These are phyloP conservation scores for Cathartes aura DNA, from an alignment of 2,113 vertebrate species.

Conservation along the genomic window DNA sequence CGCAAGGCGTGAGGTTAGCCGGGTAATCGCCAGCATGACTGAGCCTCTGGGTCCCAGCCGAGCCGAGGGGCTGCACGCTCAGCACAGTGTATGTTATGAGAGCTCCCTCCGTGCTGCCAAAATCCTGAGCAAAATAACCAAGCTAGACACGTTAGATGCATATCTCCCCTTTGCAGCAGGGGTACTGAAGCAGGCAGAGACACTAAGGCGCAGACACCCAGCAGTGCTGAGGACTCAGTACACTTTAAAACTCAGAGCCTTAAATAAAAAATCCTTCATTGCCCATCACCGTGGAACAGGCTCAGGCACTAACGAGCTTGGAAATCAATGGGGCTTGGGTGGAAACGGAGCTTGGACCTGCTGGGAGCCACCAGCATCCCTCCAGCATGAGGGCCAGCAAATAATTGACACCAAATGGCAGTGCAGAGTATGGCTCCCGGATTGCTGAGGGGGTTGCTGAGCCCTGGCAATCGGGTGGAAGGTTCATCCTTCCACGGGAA, in stretches of 20 bases:
- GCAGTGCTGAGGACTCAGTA: too few relatives aligned
- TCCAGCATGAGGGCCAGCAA: not conserved
- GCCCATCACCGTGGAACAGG: not conserved
- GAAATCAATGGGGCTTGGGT: not conserved
- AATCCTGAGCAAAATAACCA: not conserved
- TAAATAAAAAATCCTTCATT: not conserved
- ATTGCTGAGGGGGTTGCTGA: not conserved
- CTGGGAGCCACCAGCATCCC: not conserved
- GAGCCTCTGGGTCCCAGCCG: not conserved
- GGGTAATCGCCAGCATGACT: not conserved
- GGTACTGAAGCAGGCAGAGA: not conserved
- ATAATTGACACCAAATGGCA: not conserved
- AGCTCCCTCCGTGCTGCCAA: not conserved
- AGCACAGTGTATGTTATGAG: fast-evolving
- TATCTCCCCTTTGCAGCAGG: not conserved
- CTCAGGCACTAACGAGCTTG: not conserved
- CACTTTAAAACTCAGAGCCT: not conserved
- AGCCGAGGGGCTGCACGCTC: not conserved
- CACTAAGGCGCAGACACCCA: not conserved
- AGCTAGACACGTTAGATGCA: not conserved
- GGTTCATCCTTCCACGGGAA: not conserved
- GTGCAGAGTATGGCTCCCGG: not conserved
- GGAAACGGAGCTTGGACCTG: not conserved
- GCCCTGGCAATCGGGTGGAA: not conserved
- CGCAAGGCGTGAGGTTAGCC: fast-evolving